These are phyloP conservation scores for Penelope pileata DNA, from an alignment of 2,113 vertebrate genomes.

Conservation along the genomic window DNA sequence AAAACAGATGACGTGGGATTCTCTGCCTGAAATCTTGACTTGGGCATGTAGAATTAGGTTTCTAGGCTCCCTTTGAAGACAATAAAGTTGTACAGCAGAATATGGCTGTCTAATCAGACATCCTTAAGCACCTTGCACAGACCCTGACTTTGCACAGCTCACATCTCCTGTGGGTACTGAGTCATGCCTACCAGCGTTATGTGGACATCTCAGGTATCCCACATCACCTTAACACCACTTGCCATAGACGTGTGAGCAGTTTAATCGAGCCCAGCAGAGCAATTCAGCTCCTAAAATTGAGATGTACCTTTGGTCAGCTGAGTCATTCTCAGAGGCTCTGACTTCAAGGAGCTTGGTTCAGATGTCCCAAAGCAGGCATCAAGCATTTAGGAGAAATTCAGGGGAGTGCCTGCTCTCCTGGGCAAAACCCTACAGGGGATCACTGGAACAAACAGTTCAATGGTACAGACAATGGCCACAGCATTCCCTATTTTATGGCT, in stretches of 20 bases:
- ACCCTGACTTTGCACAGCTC: not conserved
- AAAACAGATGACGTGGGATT: not conserved
- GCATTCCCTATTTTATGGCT: not conserved
- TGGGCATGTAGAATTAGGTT: not conserved
- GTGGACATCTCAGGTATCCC: not conserved
- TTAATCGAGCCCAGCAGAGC: not conserved
- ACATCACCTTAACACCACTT: not conserved
- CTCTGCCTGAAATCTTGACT: not conserved
- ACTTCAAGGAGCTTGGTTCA: not conserved
- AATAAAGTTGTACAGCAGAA: not conserved
- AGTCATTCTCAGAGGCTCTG: not conserved
- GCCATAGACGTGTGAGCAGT: not conserved
- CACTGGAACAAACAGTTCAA: not conserved
- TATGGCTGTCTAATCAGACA: not conserved
- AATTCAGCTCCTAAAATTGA: not conserved
- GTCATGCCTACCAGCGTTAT: not conserved
- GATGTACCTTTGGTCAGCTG: not conserved
- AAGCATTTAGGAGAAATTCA: not conserved
- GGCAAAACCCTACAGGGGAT: not conserved
- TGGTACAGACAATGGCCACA: rapidly evolving
- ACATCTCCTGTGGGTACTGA: not conserved
- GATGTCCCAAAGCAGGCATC: not conserved
- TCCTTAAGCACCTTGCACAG: not conserved
- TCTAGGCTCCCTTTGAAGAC: not conserved
- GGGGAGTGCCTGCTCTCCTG: not conserved